Evolutionary conservation across 2,113 vertebrate genomes (phyloP), one percentile per base, ranked within the genome.

Genomic region (Talpa occidentalis): DNA sequence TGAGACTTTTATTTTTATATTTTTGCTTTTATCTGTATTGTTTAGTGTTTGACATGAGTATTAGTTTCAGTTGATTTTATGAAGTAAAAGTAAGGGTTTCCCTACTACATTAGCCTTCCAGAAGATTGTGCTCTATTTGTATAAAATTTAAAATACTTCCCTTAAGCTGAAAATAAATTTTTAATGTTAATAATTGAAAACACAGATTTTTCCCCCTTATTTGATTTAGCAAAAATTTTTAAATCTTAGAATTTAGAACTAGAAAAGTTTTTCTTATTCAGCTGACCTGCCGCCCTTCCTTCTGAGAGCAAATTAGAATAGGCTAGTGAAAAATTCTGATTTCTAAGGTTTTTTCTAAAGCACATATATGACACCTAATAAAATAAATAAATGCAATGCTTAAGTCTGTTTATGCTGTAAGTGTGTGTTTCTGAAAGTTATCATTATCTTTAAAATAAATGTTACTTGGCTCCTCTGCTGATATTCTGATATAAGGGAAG

Each of bases 341-440:
- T 92, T 94, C n/a, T 80, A 59, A 70, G 19, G 81, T 80, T 67
- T 88, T 74, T 91, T 84, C 30, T 81, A 67, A 26, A 37, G 9
- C 22, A 95, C 22, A 89, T 87, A 42, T 62, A 80, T 82, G 77
- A 74, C 66, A 82, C 42, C 81, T 79, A 72, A 44, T 42, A 26
- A 72, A 37, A 42, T 42, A 10, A 42, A 32, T 81, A 72, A 88
- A 78, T 88, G 22, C 66, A 92, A 56, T 72, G 5, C 19, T 93
- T 88, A 44, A 78, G 49, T 90, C 77, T 67, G 56, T 93, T 92
- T 77, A 94, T 77, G 52, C 35, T 90, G 32, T 95, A 73, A 94
- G 66, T 87, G 72, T 88, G 30, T 89, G 28, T 95, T 95, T 95
- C 74, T 82, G 67, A 91, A 81, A 91, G 72, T 82, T 40, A 92